A percentile compares a stretch with the other conserved stretches of the same genome.
These are phyloP conservation scores for Campoplex nolae DNA, from an alignment of 2,888 invertebrate species.

Conservation along the genomic window DNA sequence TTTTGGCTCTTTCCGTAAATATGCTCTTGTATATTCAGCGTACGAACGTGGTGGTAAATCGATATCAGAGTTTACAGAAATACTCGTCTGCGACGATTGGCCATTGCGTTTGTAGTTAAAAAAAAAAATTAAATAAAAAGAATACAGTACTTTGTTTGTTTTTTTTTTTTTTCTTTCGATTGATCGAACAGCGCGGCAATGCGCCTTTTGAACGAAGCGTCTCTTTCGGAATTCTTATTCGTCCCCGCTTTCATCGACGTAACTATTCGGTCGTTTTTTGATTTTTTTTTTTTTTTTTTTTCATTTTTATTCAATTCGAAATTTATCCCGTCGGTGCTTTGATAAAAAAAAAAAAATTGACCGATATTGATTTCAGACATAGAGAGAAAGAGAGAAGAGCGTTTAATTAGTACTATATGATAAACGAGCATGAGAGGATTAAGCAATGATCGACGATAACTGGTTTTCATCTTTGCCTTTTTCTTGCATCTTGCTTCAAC, in stretches of 20 bases:
- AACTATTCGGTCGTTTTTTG: not conserved
- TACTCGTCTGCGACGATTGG: constrained; percentile 2
- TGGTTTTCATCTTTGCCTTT: constrained; percentile 32
- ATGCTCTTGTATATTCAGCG: constrained; percentile 30
- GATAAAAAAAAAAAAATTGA: constrained; percentile 21
- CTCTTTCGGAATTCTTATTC: not conserved
- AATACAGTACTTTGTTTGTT: not conserved
- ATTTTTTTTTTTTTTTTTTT: not conserved
- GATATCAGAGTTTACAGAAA: constrained; percentile 24
- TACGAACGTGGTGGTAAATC: constrained; percentile 23
- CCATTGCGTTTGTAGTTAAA: constrained; percentile 18
- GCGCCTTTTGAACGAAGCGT: not conserved
- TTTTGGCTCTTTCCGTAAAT: constrained; percentile 21
- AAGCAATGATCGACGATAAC: constrained; percentile 50
- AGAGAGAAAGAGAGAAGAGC: not conserved
- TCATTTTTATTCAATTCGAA: not conserved
- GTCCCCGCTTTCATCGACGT: not conserved
- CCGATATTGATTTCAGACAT: constrained; percentile 27
- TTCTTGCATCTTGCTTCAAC: constrained; percentile 46
- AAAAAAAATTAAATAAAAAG: not conserved
- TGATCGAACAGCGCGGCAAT: not conserved
- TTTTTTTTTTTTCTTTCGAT: constrained; percentile 1
- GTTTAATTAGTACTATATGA: constrained; percentile 49
- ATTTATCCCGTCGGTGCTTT: constrained; percentile 44
- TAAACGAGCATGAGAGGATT: constrained; percentile 61